Percentiles rank a stretch among this genome's conserved stretches.
phyloP scores from a whole-genome alignment of 2,888 invertebrate species.

The Leptopilina myrica region DNA sequence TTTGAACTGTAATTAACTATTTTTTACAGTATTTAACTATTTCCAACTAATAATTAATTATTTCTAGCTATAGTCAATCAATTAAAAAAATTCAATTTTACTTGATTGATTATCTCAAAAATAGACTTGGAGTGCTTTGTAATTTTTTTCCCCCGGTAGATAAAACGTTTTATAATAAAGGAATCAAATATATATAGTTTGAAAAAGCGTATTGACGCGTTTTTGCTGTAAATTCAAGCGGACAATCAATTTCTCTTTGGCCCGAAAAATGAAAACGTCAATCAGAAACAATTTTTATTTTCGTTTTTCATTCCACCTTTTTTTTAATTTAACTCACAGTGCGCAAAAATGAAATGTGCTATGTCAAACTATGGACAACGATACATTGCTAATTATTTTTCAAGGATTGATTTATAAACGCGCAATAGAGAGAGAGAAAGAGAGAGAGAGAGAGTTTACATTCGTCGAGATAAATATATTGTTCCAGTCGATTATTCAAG shows the following conservation, averaged over 20 bases:
- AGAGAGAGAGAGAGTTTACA: too few species aligned
- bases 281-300: background rate
- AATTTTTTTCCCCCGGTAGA: too few species aligned
- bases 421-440: too few species aligned
- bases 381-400: constrained; percentile 25
- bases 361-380: background rate
- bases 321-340: constrained; percentile 3
- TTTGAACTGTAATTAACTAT: too few species aligned
- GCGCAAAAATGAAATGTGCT: constrained; percentile 10
- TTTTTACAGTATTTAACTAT: too few species aligned
- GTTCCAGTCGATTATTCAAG: constrained; percentile 5
- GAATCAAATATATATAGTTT: too few species aligned
- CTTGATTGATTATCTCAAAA: too few species aligned
- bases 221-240: constrained; percentile 2
- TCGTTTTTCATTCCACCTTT: background rate
- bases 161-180: too few species aligned
- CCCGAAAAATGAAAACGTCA: constrained; percentile 24
- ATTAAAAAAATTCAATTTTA: too few species aligned
- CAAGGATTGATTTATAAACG: background rate
- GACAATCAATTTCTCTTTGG: constrained; percentile 23
- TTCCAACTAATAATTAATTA: too few species aligned
- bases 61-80: too few species aligned
- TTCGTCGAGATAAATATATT: background rate
- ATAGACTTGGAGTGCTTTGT: too few species aligned
- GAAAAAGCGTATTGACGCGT: background rate